Evolutionary conservation across 2,888 invertebrate genomes (phyloP), one percentile per base, ranked within the genome.

Genomic region (Lithophane ornitopus): DNA sequence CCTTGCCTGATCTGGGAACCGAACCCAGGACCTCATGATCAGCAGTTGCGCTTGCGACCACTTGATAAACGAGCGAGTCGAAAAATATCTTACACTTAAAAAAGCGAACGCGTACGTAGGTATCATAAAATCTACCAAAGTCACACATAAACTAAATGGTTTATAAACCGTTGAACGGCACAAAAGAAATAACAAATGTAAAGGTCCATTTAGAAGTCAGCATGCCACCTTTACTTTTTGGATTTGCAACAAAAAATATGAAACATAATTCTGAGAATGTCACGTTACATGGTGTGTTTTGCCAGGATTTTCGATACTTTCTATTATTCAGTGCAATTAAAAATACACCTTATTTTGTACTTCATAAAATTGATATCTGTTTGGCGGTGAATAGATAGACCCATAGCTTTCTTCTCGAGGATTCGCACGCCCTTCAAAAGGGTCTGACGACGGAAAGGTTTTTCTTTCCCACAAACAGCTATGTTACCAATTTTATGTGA

Each of bases 201-300:
- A 74, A 86, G 86, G 85, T 87, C 84, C 83, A 67, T 75, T 65
- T 54, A 84, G 77, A 85, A 89, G 88, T 88, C 86, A 88, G 82
- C 58, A 72, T 59, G 58, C 77, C 79, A 85, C 78, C 75, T 88
- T 88, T 80, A 84, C 87, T 84, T 87, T 73, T 76, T 69, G 76
- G 82, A 65, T 87, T 84, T 85, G 78, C 81, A 86, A 85, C 78
- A 52, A 84, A 88, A 87, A 76, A 81, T 83, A 87, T 76, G 74
- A 65, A 69, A 88, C 83, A 88, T 88, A 84, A 87, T 86, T 85
- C 85, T 78, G 78, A 82, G 71, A 89, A 86, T 87, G 88, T 86
- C 85, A 88, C 87, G 74, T 84, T 81, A 80, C 80, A 65, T 76
- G 44, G 76, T 82, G 76, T 77, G 74, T 76, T 84, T 89, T 83